Conservation (phyloP, 2,797 vertebrate species). For the Lemur catta region DNA sequence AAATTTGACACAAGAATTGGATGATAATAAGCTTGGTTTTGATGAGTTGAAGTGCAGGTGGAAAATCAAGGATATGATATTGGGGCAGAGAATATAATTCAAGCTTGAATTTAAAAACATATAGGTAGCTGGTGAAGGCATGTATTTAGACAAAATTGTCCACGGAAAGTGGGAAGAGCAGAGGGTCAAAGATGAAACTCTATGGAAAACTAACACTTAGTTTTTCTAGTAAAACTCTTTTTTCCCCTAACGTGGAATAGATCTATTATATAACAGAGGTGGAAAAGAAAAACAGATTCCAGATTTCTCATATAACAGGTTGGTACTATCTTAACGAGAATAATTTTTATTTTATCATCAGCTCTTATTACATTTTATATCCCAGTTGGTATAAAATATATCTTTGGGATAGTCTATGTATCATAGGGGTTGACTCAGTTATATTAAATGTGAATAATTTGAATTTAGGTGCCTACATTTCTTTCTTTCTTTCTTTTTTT, state of each 20-base stretch:
- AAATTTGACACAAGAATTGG: neutral
- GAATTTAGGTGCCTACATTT: neutral
- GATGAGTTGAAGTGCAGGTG: neutral
- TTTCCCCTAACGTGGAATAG: neutral
- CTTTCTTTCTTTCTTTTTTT: neutral
- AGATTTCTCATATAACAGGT: neutral
- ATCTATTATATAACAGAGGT: neutral
- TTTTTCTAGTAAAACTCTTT: neutral
- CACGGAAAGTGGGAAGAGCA: neutral
- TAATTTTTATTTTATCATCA: conserved; percentile 33
- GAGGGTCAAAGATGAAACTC: neutral
- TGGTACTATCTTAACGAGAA: neutral
- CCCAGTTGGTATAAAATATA: neutral
- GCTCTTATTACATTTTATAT: neutral
- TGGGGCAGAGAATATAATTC: neutral
- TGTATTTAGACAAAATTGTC: neutral
- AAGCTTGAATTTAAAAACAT: neutral
- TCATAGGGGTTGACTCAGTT: neutral
- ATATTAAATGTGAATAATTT: neutral
- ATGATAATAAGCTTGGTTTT: neutral
- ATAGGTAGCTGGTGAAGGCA: neutral
- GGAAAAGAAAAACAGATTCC: neutral
- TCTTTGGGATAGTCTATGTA: neutral
- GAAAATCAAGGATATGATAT: neutral
- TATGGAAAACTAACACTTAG: neutral